phyloP scores from a whole-genome alignment of 2,888 invertebrate genomes.

The Tyria jacobaeae region DNA sequence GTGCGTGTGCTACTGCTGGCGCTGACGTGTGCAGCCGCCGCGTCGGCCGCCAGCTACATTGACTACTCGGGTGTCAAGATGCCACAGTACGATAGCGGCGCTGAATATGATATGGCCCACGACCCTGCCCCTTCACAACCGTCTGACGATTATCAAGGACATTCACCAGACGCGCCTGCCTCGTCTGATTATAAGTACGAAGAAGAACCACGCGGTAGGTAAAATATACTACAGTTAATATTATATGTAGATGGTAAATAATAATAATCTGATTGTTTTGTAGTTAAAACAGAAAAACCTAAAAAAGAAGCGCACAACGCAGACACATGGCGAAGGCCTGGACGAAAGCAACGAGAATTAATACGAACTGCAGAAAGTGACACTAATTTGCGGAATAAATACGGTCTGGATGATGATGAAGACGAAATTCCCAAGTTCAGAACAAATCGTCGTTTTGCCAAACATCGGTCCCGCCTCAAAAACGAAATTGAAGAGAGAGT shows the following conservation, averaged over 20 bases:
- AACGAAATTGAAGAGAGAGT: constrained; percentile 37
- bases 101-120: constrained; percentile 57
- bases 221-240: background rate
- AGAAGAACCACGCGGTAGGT: constrained; percentile 58
- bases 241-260: background rate
- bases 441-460: constrained; percentile 38
- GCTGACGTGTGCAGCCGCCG: constrained; percentile 52
- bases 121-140: constrained; percentile 35
- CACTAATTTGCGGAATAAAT: constrained; percentile 37
- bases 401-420: constrained; percentile 48
- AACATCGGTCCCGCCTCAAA: constrained; percentile 53
- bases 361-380: constrained; percentile 33
- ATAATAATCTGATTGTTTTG: background rate
- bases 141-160: constrained; percentile 66
- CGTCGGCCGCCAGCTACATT: constrained; percentile 57
- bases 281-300: constrained; percentile 58
- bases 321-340: constrained; percentile 56
- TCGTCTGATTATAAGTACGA: constrained; percentile 74
- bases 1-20: constrained; percentile 48
- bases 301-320: constrained; percentile 48
- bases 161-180: constrained; percentile 64
- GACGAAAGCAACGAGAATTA: constrained; percentile 50
- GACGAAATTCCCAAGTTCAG: constrained; percentile 45
- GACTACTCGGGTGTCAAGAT: constrained; percentile 71
- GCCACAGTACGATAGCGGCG: constrained; percentile 68